Evolutionary conservation across 2,888 invertebrate species (phyloP).

Genomic region (Zhengitettix transpicula): DNA sequence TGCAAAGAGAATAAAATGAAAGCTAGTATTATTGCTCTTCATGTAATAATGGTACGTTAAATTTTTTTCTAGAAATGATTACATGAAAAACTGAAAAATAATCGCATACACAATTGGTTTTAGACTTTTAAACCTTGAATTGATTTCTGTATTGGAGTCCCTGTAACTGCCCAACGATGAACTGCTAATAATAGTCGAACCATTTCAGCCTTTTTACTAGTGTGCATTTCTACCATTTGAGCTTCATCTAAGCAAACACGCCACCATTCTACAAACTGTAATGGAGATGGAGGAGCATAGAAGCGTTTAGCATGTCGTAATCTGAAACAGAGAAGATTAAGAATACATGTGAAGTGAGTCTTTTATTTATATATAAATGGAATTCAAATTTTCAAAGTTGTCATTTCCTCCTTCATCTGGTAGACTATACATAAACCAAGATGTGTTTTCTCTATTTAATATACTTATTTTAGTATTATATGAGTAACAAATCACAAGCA

Average conservation of each 20-base stretch:
- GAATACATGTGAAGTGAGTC: no score
- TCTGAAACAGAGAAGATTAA: constrained; percentile 7
- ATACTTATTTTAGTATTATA: no score
- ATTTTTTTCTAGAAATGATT: no score
- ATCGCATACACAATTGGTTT: no score
- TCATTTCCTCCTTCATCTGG: no score
- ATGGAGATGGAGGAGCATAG: constrained; percentile 43
- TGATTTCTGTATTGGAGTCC: constrained; percentile 48
- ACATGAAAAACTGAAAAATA: no score
- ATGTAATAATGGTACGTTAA: no score
- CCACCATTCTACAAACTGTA: constrained; percentile 59
- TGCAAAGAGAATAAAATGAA: neutral
- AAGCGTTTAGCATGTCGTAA: constrained; percentile 44
- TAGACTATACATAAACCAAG: no score
- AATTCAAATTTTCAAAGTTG: no score
- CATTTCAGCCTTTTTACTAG: constrained; percentile 42
- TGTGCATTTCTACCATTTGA: constrained; percentile 53
- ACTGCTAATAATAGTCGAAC: constrained; percentile 36
- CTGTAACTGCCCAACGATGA: constrained; percentile 59
- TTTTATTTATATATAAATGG: no score
- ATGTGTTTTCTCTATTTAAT: neutral
- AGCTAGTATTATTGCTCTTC: no score
- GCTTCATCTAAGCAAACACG: constrained; percentile 63
- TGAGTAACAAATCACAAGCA: no score
- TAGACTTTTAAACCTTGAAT: constrained; percentile 28